Conservation (phyloP, 2,888 invertebrate genomes). For the Phengaris alcon region DNA sequence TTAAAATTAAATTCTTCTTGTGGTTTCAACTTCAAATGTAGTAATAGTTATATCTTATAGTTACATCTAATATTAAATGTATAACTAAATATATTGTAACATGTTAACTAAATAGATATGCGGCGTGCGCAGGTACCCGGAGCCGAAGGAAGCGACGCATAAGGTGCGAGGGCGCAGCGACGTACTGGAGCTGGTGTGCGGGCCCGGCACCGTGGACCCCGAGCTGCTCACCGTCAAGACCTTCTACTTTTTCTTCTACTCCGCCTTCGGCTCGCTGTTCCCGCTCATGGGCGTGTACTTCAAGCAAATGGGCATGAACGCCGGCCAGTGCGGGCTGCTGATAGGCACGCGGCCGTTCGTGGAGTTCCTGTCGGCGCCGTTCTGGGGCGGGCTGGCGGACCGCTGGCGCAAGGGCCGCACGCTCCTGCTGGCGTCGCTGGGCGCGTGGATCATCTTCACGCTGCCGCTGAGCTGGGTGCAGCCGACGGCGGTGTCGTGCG, state of each 20-base stretch:
- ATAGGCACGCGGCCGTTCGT: constrained; percentile 98
- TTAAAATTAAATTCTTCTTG: too few relatives aligned
- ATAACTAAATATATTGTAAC: too few relatives aligned
- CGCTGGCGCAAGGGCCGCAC: constrained; percentile 92
- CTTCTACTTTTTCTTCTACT: constrained; percentile 99
- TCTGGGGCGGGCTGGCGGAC: constrained; percentile 98
- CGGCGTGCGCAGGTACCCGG: constrained; percentile 82
- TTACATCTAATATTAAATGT: too few relatives aligned
- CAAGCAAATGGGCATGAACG: constrained; percentile 99
- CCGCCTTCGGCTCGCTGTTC: constrained; percentile 98
- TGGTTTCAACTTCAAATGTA: too few relatives aligned
- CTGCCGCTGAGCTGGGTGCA: constrained; percentile 96
- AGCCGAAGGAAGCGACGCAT: constrained; percentile 92
- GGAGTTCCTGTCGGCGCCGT: constrained; percentile 97
- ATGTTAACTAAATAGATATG: background rate
- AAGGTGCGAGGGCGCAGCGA: constrained; percentile 93
- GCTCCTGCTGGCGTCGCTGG: constrained; percentile 92
- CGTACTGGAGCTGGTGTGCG: constrained; percentile 89
- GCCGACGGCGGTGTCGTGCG: constrained; percentile 94
- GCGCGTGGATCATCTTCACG: constrained; percentile 98
- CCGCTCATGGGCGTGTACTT: constrained; percentile 99
- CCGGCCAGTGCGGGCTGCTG: constrained; percentile 95
- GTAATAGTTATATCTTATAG: too few relatives aligned
- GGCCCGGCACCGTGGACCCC: constrained; percentile 89
- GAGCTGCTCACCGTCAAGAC: constrained; percentile 96